Evolutionary conservation across 2,888 invertebrate species (phyloP), one percentile per base, ranked within the genome.

Genomic region (Aporophyla nigra): DNA sequence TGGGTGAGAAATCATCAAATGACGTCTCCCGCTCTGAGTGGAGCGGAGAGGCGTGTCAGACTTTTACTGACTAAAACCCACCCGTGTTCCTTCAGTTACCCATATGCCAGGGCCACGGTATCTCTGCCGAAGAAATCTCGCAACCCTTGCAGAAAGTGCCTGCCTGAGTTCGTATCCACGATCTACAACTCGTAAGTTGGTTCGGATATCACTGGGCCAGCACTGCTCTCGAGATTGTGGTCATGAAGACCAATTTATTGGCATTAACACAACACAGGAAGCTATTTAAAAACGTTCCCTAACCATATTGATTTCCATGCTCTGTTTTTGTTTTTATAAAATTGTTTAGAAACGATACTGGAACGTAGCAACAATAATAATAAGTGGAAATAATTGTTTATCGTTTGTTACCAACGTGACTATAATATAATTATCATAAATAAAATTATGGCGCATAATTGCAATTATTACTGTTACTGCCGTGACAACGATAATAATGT

Each of bases 311-410:
- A 73, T 73, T 82, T 56, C 24, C 51, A 71, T 72, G 68, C 71
- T 54, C 49, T 43, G 24, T 53, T 53, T 24, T 33, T 79, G 2
- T 58, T 59, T 56, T 24, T 1, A 54, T 53, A n/a, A 51, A 62
- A 14, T 59, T 66, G 24, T 49, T 59, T 56, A 24, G n/a, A 27
- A 53, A 27, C 66, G 10, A 54, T 56, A 54, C n/a, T 59, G 59
- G 33, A 49, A 71, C 54, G 16, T 58, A n/a, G 14, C 7, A 53
- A 63, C 21, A 46, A 16, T 12, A 59, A 24, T 33, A 68, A 27
- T 74, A 78, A 43, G 69, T 81, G 66, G 69, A 84, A 73, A 81
- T 56, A 84, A 80, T 74, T 66, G 46, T 69, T 84, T 81, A 81
- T 80, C 69, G 80, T 54, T 56, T 46, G 65, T 66, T 80, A 53